Conservation (phyloP, 2,888 invertebrate species). For the Meiosimyza platycephala region DNA sequence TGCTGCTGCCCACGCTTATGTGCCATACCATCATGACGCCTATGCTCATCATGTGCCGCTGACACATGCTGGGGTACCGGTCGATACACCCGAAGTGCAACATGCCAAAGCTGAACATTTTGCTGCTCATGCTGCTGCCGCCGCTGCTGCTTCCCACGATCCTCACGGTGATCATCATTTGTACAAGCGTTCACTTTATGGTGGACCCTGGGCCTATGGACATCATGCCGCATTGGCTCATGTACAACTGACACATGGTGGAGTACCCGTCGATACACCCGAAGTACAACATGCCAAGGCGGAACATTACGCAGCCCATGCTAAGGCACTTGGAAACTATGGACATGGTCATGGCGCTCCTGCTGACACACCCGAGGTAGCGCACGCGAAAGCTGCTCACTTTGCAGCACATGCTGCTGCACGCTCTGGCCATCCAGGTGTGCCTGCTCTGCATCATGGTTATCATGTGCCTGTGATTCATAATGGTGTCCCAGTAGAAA, state of each 20-base stretch:
- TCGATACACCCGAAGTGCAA: constrained; percentile 68
- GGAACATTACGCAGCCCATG: constrained; percentile 66
- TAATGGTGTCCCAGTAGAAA: constrained; percentile 69
- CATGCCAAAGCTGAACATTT: constrained; percentile 70
- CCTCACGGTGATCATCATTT: constrained; percentile 61
- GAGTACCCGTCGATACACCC: constrained; percentile 69
- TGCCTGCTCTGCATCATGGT: constrained; percentile 49
- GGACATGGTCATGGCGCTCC: constrained; percentile 61
- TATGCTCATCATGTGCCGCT: constrained; percentile 56
- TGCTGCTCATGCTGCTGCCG: constrained; percentile 68
- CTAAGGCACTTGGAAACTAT: constrained; percentile 60
- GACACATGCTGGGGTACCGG: constrained; percentile 65
- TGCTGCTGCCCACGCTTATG: constrained; percentile 60
- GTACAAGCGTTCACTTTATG: constrained; percentile 66
- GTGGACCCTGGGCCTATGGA: constrained; percentile 59
- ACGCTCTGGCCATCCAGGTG: constrained; percentile 56
- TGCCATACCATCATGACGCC: constrained; percentile 54
- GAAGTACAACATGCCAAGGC: constrained; percentile 69
- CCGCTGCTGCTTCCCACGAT: constrained; percentile 56
- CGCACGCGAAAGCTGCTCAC: constrained; percentile 65
- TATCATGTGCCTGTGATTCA: constrained; percentile 66
- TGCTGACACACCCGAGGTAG: constrained; percentile 69
- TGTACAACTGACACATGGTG: constrained; percentile 65
- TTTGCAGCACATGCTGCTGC: constrained; percentile 66
- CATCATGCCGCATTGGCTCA: constrained; percentile 55